Conservation (phyloP, 1,140 invertebrate species). For the Hypothenemus hampei region DNA sequence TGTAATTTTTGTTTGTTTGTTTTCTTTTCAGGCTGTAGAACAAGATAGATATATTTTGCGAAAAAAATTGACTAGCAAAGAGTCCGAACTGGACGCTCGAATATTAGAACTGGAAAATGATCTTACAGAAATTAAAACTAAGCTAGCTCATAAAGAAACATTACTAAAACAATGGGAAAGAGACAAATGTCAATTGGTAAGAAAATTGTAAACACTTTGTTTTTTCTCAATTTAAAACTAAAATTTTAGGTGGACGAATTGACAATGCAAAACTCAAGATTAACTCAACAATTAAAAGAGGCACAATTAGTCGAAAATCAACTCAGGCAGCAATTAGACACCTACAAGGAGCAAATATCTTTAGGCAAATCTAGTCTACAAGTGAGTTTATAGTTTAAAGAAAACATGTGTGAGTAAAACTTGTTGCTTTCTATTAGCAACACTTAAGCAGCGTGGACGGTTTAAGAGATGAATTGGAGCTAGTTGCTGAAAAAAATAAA, state of each 20-base stretch:
- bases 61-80: conserved; percentile 74
- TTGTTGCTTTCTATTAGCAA: conserved; percentile 49
- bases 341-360: conserved; percentile 77
- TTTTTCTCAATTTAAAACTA: not conserved
- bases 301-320: conserved; percentile 64
- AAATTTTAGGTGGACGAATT: conserved; percentile 64
- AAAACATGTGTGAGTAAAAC: not conserved
- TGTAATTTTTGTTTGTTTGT: no score
- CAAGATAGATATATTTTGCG: conserved; percentile 87
- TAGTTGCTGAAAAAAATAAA: conserved; percentile 76
- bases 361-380: conserved; percentile 60
- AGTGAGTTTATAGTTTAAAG: conserved; percentile 6
- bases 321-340: conserved; percentile 71
- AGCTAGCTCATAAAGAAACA: conserved; percentile 59
- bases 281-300: conserved; percentile 79
- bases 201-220: conserved; percentile 49
- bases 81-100: conserved; percentile 85
- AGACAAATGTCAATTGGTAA: conserved; percentile 57
- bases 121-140: conserved; percentile 67
- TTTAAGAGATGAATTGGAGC: conserved; percentile 78
- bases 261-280: conserved; percentile 82
- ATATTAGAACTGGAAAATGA: conserved; percentile 84
- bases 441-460: conserved; percentile 85
- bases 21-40: conserved; percentile 72
- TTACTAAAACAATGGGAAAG: conserved; percentile 67